Evolutionary conservation across 2,113 vertebrate genomes (phyloP).

Genomic region (Oreotragus oreotragus): DNA sequence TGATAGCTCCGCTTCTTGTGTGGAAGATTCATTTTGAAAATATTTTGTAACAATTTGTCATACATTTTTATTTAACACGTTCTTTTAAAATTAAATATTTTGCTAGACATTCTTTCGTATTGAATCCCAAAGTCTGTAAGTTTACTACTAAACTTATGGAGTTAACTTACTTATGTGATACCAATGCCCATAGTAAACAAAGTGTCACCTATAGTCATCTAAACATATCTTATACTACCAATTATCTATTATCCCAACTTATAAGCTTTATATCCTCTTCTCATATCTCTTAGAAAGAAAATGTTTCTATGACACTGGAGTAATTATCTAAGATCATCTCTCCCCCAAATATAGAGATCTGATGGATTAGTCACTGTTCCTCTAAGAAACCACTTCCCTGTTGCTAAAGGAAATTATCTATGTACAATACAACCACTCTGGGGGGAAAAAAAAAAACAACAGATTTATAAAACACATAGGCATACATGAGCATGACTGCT

Average conservation of each 20-base stretch:
- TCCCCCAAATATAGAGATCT: slow-evolving; percentile 44
- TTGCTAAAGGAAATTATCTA: slow-evolving; percentile 65
- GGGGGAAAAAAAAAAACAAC: neutral
- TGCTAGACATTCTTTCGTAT: neutral
- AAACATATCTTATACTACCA: neutral
- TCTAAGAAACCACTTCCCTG: slow-evolving; percentile 52
- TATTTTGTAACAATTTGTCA: neutral
- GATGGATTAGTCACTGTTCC: slow-evolving; percentile 55
- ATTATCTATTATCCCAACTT: slow-evolving; percentile 21
- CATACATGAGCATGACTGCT: slow-evolving; percentile 19
- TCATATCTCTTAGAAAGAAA: slow-evolving; percentile 2
- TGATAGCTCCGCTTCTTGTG: neutral
- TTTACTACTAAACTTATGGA: neutral
- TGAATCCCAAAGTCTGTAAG: neutral
- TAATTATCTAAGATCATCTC: slow-evolving; percentile 46
- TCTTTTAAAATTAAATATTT: slow-evolving; percentile 8
- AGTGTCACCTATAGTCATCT: neutral
- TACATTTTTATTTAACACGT: neutral
- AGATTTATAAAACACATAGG: slow-evolving; percentile 9
- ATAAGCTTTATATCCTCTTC: neutral
- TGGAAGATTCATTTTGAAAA: slow-evolving; percentile 45
- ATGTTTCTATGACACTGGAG: neutral
- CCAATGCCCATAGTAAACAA: neutral
- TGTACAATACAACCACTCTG: slow-evolving; percentile 34
- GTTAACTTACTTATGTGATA: neutral